Percentiles rank a stretch among this genome's conserved stretches.
Evolutionary conservation across 2,888 invertebrate species (phyloP).

Genomic region (Eupeodes luniger): DNA sequence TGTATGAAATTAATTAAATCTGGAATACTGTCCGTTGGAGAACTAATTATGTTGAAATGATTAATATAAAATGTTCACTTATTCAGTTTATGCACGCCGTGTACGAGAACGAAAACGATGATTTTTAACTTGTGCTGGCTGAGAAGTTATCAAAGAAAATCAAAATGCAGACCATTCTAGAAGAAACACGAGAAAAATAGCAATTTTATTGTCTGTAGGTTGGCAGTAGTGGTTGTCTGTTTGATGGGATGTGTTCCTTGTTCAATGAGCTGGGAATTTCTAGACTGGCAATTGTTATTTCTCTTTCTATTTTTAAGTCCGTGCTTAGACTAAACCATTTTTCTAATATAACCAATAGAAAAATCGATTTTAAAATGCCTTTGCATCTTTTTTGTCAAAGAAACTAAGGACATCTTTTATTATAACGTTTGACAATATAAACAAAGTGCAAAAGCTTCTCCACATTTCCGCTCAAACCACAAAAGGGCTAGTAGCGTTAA

Average conservation of each 20-base stretch:
- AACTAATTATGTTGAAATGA: constrained; percentile 11
- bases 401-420: too few species aligned
- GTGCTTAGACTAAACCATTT: too few species aligned
- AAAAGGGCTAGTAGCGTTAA: too few species aligned
- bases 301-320: too few species aligned
- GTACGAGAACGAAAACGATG: not conserved
- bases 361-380: too few species aligned
- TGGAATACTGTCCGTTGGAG: not conserved
- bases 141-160: constrained; percentile 43
- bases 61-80: constrained; percentile 3
- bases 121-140: constrained; percentile 28
- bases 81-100: constrained; percentile 39
- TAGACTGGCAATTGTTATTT: too few species aligned
- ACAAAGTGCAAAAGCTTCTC: too few species aligned
- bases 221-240: constrained; percentile 54
- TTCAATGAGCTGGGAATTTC: too few species aligned
- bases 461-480: too few species aligned
- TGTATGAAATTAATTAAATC: not conserved
- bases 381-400: too few species aligned
- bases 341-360: too few species aligned
- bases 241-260: constrained; percentile 12
- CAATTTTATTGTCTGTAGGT: constrained; percentile 35
- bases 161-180: constrained; percentile 74
- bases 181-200: constrained; percentile 74
- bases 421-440: too few species aligned